Base-by-base conservation (phyloP, 2,888 invertebrate species). In the Acleris laterana region DNA sequence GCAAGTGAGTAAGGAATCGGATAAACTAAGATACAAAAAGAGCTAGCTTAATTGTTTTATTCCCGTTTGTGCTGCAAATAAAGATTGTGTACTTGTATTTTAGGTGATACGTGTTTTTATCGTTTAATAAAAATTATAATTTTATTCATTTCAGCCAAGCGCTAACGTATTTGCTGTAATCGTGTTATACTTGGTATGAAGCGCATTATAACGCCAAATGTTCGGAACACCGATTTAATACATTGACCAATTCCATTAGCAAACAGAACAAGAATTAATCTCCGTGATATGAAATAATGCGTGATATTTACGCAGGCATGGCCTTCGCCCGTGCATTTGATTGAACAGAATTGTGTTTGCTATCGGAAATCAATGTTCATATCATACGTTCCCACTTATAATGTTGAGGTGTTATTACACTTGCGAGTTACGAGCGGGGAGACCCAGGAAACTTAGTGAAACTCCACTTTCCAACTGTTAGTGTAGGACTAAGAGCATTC, bases 201-300 rank as follows among this genome's bases (percentile, higher is more conserved):
- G 46, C 46, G 17, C 46, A 46, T 46, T 46, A n/a, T n/a, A n/a
- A 6, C n/a, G 46, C n/a, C 7, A 46, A 53, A 53, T 53, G n/a
- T 53, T 38, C 32, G 3, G 4, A 19, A 19, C 9, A 38, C 13
- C 17, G 75, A 74, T 72, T 71, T 76, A 77, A 80, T 74, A 77
- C 72, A 51, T 38, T 53, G 75, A 80, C 79, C 74, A 77, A 79
- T 82, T 82, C 78, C 76, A 80, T 80, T 78, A 76, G 74, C 73
- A 78, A 80, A 80, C 80, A 77, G 71, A 53, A 17, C 57, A 63
- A 52, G 63, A 74, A 80, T 80, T 79, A 77, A 80, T 81, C 75
- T 78, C 75, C 70, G 62, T 70, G 71, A 74, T 77, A 76, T 77
- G 76, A 75, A 75, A 75, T 75, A 74, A 77, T 70, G 71, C 70